A percentile compares a stretch with the other conserved stretches of the same genome.
Conservation (phyloP, 2,888 invertebrate species). For the Petrolisthes manimaculis region DNA sequence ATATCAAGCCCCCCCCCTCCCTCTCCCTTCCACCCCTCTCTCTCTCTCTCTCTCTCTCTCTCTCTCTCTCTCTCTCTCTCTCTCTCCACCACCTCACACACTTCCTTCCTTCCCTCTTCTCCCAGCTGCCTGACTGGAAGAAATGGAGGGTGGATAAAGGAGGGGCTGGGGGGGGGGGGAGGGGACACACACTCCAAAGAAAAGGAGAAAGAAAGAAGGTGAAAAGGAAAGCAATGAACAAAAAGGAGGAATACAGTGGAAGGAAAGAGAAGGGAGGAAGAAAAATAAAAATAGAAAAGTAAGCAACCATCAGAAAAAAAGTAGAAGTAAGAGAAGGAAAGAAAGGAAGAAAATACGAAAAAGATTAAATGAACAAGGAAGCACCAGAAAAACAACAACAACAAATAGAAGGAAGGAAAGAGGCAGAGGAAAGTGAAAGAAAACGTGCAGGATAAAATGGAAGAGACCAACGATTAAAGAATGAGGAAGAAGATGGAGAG, state of each 20-base stretch:
- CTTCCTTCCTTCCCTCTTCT: background rate
- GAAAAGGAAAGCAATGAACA: background rate
- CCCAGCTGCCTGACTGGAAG: background rate
- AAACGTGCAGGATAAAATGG: background rate
- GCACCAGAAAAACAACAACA: background rate
- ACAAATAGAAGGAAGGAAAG: background rate
- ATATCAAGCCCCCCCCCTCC: background rate
- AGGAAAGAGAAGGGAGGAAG: background rate
- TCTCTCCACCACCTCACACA: background rate
- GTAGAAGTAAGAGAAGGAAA: background rate
- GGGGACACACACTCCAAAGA: background rate
- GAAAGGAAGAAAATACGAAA: background rate
- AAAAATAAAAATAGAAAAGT: background rate
- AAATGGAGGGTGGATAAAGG: background rate
- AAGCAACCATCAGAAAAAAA: background rate
- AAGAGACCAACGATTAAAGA: background rate
- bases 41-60: constrained; percentile 19
- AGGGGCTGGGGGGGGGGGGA: background rate
- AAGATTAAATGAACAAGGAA: background rate
- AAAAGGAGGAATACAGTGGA: background rate
- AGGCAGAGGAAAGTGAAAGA: background rate
- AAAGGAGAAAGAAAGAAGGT: background rate
- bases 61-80: constrained; percentile 9
- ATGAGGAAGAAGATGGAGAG: background rate
- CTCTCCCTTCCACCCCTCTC: background rate